Conservation (phyloP, 1,140 invertebrate species). For the Oreohelix idahoensis region DNA sequence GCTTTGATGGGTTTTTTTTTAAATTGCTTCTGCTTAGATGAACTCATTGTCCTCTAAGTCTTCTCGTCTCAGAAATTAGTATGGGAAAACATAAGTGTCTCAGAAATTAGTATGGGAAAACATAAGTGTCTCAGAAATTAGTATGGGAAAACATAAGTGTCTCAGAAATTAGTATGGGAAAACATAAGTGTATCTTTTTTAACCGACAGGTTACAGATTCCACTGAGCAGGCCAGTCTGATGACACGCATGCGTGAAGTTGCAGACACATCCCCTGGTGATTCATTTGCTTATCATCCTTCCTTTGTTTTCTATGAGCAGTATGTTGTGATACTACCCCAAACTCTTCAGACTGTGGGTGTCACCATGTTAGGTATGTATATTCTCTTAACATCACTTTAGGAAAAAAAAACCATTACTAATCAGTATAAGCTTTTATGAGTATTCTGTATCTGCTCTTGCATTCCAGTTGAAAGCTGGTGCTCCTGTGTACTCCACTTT, state of each 20-base stretch:
- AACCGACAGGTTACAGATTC: slow-evolving; percentile 42
- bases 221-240: slow-evolving; percentile 55
- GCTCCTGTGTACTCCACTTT: neutral
- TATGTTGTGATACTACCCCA: slow-evolving; percentile 94
- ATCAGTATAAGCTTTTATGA: neutral
- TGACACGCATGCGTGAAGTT: slow-evolving; percentile 58
- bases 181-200: too few species aligned
- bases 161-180: too few species aligned
- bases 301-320: slow-evolving; percentile 75
- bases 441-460: neutral
- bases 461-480: neutral
- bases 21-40: too few species aligned
- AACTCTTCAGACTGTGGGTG: slow-evolving; percentile 92
- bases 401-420: neutral
- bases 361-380: slow-evolving; percentile 82
- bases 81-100: too few species aligned
- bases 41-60: too few species aligned
- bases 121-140: too few species aligned
- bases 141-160: too few species aligned
- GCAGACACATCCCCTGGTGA: slow-evolving; percentile 48
- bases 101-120: too few species aligned
- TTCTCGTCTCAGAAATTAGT: too few species aligned
- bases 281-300: slow-evolving; percentile 56
- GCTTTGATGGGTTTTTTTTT: too few species aligned
- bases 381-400: neutral